Base-by-base conservation (phyloP, 35 echinoderm and acorn worm species). In the Ptychodera flava region DNA sequence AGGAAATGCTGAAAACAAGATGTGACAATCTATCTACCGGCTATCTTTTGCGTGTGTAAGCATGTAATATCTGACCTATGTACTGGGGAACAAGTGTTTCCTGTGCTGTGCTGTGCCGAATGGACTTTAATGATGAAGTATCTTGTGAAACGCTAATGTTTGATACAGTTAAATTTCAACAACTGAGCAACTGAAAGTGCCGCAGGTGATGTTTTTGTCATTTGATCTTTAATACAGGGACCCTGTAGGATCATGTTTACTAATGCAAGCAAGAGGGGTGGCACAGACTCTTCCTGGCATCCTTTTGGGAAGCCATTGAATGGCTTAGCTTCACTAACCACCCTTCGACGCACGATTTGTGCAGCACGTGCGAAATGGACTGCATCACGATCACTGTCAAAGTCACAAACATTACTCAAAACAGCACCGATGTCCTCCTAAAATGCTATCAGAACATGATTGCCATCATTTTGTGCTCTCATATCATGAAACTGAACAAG, bases 401-500 rank as follows among this genome's bases (percentile, higher is more conserved):
- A 0, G 30, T 90, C 31, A 76, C 77, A 81, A 1, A 33, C 84
- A 34, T 81, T 91, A 27, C 30, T 28, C 29, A 91, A 81, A 29
- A 85, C 89, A 1, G 16, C 1, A 16, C 85, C 84, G 64, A 87
- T 29, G 30, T 86, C 89, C 14, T 91, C 79, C 0, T 91, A 36
- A 38, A 91, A 91, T 1, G 78, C 79, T 33, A 91, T 32, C 1
- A 93, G 31, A 14, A 89, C 38, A 36, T 93, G 78, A 80, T 83
- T 33, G 0, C 87, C 91, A 35, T 89, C 0, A 33, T 80, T 85
- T 16, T 89, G 77, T 29, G 91, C 91, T 38, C 29, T 0, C 76
- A 93, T 35, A 34, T 79, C 87, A 81, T 86, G 87, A 80, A 93
- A 85, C 27, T 85, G 29, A 33, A 83, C 53, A 93, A n/a, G n/a